These are phyloP conservation scores for Caenorhabditis auriculariae DNA, from an alignment of 2,888 invertebrate species.

Conservation along the genomic window DNA sequence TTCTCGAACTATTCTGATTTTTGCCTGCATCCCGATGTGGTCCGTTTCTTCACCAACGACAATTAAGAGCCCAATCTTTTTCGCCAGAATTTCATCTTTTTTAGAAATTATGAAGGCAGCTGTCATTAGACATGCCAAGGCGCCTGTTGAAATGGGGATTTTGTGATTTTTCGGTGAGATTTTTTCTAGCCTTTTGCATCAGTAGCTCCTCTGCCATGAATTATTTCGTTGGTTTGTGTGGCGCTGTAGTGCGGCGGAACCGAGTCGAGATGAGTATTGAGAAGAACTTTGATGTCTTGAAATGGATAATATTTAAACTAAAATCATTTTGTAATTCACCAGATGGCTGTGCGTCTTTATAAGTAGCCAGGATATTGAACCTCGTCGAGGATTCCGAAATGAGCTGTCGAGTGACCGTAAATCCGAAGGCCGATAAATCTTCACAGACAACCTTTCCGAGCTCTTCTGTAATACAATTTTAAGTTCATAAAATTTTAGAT, in stretches of 20 bases:
- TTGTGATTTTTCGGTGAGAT: too few species aligned
- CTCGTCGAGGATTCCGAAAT: conserved; percentile 25
- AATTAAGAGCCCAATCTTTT: conserved; percentile 53
- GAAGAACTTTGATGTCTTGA: conserved; percentile 43
- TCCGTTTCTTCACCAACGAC: conserved; percentile 60
- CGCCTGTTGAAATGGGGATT: too few species aligned
- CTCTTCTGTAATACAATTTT: conserved; percentile 20
- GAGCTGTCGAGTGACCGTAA: conserved; percentile 37
- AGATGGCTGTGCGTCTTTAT: conserved; percentile 19
- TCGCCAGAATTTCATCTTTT: conserved; percentile 37
- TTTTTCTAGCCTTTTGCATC: conserved; percentile 58
- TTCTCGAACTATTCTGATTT: conserved; percentile 3
- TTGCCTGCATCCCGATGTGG: conserved; percentile 57
- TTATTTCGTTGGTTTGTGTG: conserved; percentile 36
- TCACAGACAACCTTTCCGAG: conserved; percentile 34
- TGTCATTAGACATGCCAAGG: conserved; percentile 55
- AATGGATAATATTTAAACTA: not conserved
- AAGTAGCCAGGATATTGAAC: conserved; percentile 45
- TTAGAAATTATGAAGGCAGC: conserved; percentile 45
- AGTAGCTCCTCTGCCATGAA: conserved; percentile 57
- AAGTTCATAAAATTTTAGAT: not conserved
- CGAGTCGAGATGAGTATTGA: conserved; percentile 61
- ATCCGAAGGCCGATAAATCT: conserved; percentile 37
- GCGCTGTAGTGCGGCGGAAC: conserved; percentile 60
- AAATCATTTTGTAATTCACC: too few species aligned